Conservation (phyloP, 2,888 invertebrate genomes). For the Blera fallax region DNA sequence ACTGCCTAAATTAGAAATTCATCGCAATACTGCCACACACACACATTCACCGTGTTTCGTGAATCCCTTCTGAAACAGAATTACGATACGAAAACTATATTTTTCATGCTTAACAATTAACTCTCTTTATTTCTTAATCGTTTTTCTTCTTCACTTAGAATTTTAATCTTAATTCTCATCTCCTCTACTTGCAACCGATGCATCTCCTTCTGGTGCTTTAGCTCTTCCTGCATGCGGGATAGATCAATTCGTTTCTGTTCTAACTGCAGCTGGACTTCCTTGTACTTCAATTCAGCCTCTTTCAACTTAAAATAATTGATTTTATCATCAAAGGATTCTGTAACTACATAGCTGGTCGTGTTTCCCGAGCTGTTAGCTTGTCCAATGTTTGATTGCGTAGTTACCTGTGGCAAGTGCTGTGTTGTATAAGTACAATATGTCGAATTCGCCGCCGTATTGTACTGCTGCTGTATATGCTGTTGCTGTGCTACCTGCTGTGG, state of each 20-base stretch:
- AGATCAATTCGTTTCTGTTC: constrained; percentile 80
- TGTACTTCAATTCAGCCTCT: constrained; percentile 79
- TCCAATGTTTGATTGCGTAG: constrained; percentile 24
- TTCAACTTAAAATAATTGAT: constrained; percentile 79
- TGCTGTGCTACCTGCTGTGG: constrained; percentile 60
- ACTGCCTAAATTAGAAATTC: no score
- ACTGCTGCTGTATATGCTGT: constrained; percentile 74
- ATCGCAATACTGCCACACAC: no score
- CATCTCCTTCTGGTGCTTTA: constrained; percentile 79
- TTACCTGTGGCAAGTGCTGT: constrained; percentile 66
- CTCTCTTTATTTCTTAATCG: constrained; percentile 76
- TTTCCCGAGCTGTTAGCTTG: constrained; percentile 19
- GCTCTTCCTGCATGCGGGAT: constrained; percentile 79
- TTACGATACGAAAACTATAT: background rate
- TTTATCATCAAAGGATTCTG: constrained; percentile 77
- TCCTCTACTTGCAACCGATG: constrained; percentile 79
- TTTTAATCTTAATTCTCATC: constrained; percentile 79
- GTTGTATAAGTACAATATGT: constrained; percentile 65
- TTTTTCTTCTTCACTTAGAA: constrained; percentile 79
- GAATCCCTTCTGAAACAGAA: background rate
- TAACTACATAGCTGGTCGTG: constrained; percentile 6
- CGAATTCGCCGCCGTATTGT: constrained; percentile 73
- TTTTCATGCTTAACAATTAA: background rate
- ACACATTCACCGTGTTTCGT: no score
- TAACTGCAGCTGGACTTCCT: constrained; percentile 79